Base-by-base conservation (phyloP, 2,113 vertebrate genomes). In the Malurus cyaneus region DNA sequence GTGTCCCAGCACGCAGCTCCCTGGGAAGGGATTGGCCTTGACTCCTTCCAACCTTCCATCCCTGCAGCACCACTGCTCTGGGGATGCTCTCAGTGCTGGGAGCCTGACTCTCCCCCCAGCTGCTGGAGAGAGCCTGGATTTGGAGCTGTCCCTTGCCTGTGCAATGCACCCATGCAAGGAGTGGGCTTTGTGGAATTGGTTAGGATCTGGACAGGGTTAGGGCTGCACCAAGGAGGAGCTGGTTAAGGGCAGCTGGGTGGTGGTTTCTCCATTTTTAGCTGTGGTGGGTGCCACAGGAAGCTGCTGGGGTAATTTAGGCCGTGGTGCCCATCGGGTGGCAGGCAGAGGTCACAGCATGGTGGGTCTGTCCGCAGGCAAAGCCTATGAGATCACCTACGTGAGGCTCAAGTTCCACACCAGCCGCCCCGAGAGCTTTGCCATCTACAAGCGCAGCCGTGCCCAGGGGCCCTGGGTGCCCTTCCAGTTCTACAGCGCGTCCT, bases 321-420 rank as follows among this genome's bases (percentile, higher is more conserved):
- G 34, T 0, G 28, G 8, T 23, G 32, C 39, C 25, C 28, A 3
- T 3, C 0, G 0, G 34, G 64, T 1, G 11, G 26, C 14, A 0
- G 0, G 60, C 50, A 49, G 34, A 47, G 25, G 52, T 53, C 21
- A 3, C 32, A 3, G 36, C 3, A 0, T 0, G 4, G 47, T 0
- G 66, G 21, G 5, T 88, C 23, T 80, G 56, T 57, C 94, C 46
- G 47, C 97, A 99, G 99, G 99, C 60, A 99, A 99, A 96, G 98
- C 99, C n/a, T 99, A 98, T 3, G 99, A 99, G 97, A 99, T 99
- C 97, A 99, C 98, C 93, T 99, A 99, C 1, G 97, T 99, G 83
- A 84, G 99, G 92, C 92, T 99, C 16, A 99, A 99, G 97, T 99
- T 99, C 96, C 98, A 99, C 97, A 99, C 99, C 97, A 99, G 99